phyloP scores from a whole-genome alignment of 1,140 invertebrate genomes.

The Mycetomoellerius zeteki region DNA sequence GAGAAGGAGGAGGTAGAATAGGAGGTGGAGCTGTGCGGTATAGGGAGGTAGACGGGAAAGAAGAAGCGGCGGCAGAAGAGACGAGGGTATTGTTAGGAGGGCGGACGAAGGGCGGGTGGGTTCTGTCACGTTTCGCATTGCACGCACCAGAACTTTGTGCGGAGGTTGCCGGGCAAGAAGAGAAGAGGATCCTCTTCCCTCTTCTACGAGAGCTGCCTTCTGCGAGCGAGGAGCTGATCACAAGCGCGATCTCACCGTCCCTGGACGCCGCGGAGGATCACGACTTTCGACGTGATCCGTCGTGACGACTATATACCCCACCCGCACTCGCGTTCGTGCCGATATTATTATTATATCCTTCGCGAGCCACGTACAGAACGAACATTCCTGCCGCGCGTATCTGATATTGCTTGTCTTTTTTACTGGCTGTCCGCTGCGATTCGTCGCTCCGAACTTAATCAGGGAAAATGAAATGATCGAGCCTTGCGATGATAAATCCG shows the following conservation, averaged over 20 bases:
- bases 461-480: slow-evolving; percentile 25
- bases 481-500: background rate
- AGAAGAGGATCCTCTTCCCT: slow-evolving; percentile 68
- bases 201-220: slow-evolving; percentile 47
- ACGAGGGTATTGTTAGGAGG: slow-evolving; percentile 80
- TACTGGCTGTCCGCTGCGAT: slow-evolving; percentile 22
- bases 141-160: slow-evolving; percentile 82
- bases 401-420: slow-evolving; percentile 61
- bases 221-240: slow-evolving; percentile 77
- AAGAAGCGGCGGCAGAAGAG: slow-evolving; percentile 67
- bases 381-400: slow-evolving; percentile 70
- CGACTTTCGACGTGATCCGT: slow-evolving; percentile 81
- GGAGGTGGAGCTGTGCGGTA: slow-evolving; percentile 28
- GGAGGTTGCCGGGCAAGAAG: slow-evolving; percentile 69
- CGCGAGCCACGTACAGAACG: slow-evolving; percentile 73
- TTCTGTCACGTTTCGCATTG: slow-evolving; percentile 85
- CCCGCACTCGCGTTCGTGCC: slow-evolving; percentile 59
- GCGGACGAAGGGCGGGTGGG: slow-evolving; percentile 79
- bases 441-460: slow-evolving; percentile 55
- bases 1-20: background rate
- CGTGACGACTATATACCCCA: slow-evolving; percentile 79
- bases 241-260: slow-evolving; percentile 79
- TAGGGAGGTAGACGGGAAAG: slow-evolving; percentile 47
- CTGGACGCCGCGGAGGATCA: slow-evolving; percentile 74
- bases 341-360: slow-evolving; percentile 77